A percentile compares a stretch with the other conserved stretches of the same genome.
phyloP scores from a whole-genome alignment of 1,140 invertebrate genomes.

The Luehdorfia chinensis region DNA sequence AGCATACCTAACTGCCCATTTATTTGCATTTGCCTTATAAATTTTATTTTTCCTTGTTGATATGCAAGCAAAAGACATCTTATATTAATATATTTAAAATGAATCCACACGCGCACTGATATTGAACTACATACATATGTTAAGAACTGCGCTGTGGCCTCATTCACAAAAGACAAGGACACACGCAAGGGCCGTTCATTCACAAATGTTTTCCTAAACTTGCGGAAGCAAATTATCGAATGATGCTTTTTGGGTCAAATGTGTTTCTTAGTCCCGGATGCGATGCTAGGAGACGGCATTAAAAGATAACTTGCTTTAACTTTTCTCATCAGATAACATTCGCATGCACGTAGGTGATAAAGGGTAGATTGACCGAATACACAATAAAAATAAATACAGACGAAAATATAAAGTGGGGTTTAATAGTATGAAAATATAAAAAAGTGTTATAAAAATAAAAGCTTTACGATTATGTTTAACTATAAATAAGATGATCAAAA shows the following conservation, averaged over 20 bases:
- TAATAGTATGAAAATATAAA: no score
- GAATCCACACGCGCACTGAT: constrained; percentile 6
- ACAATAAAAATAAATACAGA: no score
- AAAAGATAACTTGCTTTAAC: constrained; percentile 34
- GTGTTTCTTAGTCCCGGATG: constrained; percentile 37
- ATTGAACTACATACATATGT: constrained; percentile 5
- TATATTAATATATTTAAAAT: not conserved
- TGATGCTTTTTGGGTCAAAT: constrained; percentile 43
- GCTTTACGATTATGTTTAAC: not conserved
- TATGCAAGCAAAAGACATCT: no score
- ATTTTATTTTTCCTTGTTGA: no score
- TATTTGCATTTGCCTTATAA: no score
- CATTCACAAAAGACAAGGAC: constrained; percentile 42
- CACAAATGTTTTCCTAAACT: constrained; percentile 35
- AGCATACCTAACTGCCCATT: no score
- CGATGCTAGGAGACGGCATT: constrained; percentile 22
- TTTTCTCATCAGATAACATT: no score
- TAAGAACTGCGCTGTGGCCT: constrained; percentile 14
- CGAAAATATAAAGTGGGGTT: no score
- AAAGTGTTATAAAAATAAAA: constrained; percentile 13
- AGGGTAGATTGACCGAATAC: no score
- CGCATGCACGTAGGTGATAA: no score
- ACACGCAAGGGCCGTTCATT: constrained; percentile 36
- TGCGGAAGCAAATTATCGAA: constrained; percentile 36
- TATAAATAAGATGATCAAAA: constrained; percentile 12